Evolutionary conservation across 2,113 vertebrate genomes (phyloP).

Genomic region (Lota lota): DNA sequence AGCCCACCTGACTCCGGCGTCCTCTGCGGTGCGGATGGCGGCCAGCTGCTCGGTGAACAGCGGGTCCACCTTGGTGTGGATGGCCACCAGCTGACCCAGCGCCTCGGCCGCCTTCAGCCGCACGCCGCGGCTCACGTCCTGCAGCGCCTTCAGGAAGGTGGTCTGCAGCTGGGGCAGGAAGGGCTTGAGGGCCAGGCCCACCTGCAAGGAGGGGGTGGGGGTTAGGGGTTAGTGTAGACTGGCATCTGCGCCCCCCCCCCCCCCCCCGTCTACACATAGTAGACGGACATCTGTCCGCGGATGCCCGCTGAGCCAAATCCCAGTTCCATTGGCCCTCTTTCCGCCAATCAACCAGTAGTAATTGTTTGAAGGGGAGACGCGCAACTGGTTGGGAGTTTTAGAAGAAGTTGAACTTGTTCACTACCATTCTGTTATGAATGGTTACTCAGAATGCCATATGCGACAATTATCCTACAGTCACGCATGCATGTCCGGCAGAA

Average conservation of each 20-base stretch:
- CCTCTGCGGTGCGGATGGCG: constrained; percentile 88
- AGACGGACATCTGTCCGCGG: too few species aligned
- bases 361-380: neutral
- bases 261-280: neutral
- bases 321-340: too few species aligned
- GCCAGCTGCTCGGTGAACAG: constrained; percentile 91
- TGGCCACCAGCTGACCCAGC: constrained; percentile 90
- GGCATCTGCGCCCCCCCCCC: neutral
- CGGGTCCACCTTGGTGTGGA: constrained; percentile 94
- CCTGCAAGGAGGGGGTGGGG: constrained; percentile 61
- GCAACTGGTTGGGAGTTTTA: neutral
- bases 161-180: constrained; percentile 98
- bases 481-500: too few species aligned
- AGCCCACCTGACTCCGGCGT: constrained; percentile 87
- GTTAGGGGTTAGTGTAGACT: too few species aligned
- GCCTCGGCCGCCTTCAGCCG: constrained; percentile 91
- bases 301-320: too few species aligned
- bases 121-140: constrained; percentile 90
- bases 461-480: too few species aligned
- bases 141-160: constrained; percentile 95
- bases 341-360: neutral
- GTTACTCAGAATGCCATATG: too few species aligned
- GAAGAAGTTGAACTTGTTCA: neutral
- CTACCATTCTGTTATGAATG: too few species aligned
- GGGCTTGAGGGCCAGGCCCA: constrained; percentile 93